Conservation (phyloP, 2,888 invertebrate species). For the Heliconius hortense region DNA sequence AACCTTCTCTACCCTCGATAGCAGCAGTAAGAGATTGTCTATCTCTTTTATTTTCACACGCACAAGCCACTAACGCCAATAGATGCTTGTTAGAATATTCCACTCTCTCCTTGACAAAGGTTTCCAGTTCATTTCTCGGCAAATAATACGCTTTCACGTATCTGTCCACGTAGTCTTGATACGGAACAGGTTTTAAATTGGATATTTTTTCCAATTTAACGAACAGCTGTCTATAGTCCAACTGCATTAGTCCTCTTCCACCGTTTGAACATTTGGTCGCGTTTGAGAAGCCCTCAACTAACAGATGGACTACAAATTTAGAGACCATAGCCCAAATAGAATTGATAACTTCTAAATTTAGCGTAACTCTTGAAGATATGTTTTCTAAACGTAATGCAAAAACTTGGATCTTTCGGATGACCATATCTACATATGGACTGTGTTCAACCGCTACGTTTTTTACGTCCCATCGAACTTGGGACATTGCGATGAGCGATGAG, state of each 20-base stretch:
- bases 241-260: constrained; percentile 97
- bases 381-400: constrained; percentile 90
- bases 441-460: constrained; percentile 97
- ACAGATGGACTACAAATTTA: constrained; percentile 90
- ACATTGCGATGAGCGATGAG: constrained; percentile 90
- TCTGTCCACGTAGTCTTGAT: constrained; percentile 94
- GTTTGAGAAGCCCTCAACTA: constrained; percentile 96
- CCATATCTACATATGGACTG: constrained; percentile 91
- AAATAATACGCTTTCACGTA: constrained; percentile 98
- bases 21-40: constrained; percentile 88
- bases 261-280: constrained; percentile 97
- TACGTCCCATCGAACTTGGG: constrained; percentile 96
- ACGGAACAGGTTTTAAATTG: constrained; percentile 91
- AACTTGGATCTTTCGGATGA: constrained; percentile 88
- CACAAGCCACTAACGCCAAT: constrained; percentile 90
- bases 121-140: constrained; percentile 92
- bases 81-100: constrained; percentile 96
- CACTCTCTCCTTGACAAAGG: constrained; percentile 92
- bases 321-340: constrained; percentile 94
- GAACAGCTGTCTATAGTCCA: constrained; percentile 97
- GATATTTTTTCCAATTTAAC: constrained; percentile 95
- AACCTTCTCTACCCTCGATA: constrained; percentile 81
- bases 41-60: constrained; percentile 93
- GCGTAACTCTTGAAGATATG: constrained; percentile 85
- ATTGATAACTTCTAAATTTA: constrained; percentile 86